phyloP scores from a whole-genome alignment of 2,113 vertebrate species.

The Oncorhynchus nerka region DNA sequence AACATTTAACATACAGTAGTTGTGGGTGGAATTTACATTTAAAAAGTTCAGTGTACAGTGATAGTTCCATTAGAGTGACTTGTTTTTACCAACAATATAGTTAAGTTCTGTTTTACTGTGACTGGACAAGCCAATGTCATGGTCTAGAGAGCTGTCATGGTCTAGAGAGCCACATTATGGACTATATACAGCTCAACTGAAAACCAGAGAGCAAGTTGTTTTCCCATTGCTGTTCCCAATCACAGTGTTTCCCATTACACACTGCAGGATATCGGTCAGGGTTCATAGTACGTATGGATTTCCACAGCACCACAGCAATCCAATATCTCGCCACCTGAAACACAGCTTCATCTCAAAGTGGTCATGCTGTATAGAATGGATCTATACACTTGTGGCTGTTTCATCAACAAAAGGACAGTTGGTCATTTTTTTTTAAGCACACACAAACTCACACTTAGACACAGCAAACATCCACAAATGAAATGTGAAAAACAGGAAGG shows the following conservation, averaged over 20 bases:
- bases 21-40: neutral
- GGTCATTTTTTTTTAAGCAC: neutral
- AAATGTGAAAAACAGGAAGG: neutral
- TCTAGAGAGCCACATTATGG: neutral
- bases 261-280: neutral
- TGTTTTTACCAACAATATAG: neutral
- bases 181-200: neutral
- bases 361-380: slow-evolving; percentile 2
- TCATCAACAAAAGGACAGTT: neutral
- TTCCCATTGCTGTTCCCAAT: slow-evolving; percentile 1
- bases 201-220: neutral
- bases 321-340: slow-evolving; percentile 2
- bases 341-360: neutral
- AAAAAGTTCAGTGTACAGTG: neutral
- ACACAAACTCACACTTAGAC: neutral
- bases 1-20: no score
- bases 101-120: neutral
- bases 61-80: neutral
- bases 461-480: neutral
- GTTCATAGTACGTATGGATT: neutral
- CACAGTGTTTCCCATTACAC: neutral
- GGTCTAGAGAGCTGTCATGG: neutral
- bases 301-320: neutral
- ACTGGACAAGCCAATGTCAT: neutral
- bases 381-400: neutral